A percentile compares a stretch with the other conserved stretches of the same genome.
Evolutionary conservation across 2,113 vertebrate genomes (phyloP).

Genomic region (Cephalopholis sonnerati): DNA sequence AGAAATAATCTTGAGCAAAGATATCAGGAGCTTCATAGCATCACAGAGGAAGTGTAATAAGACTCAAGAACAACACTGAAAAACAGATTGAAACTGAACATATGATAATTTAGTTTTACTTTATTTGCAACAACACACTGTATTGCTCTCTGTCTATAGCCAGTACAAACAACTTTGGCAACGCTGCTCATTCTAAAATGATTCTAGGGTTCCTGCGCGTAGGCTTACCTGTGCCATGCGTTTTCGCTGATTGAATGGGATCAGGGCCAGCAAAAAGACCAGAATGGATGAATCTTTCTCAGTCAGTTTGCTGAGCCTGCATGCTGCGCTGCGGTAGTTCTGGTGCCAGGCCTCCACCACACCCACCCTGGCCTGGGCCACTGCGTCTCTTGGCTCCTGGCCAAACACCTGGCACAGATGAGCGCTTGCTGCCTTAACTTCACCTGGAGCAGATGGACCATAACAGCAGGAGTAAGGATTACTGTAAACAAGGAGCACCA

Average conservation of each 20-base stretch:
- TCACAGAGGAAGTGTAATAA: not conserved
- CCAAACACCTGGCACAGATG: constrained; percentile 86
- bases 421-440: constrained; percentile 80
- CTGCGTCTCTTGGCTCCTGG: constrained; percentile 78
- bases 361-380: constrained; percentile 86
- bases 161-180: not conserved
- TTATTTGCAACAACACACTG: too few relatives aligned
- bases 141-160: not conserved
- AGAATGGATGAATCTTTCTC: constrained; percentile 84
- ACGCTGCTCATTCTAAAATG: not conserved
- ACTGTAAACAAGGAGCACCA: not conserved
- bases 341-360: constrained; percentile 88
- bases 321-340: constrained; percentile 77
- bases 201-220: not conserved
- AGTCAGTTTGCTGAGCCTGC: constrained; percentile 85
- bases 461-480: constrained; percentile 21
- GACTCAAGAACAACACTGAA: not conserved
- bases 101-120: not conserved
- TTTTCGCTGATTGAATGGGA: constrained; percentile 83
- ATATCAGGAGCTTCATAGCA: not conserved
- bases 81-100: not conserved
- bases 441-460: constrained; percentile 72
- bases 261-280: constrained; percentile 86
- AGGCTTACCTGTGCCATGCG: constrained; percentile 86
- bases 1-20: not conserved